Conservation (phyloP, 2,888 invertebrate species). For the Gastracanthus pulcherrimus region DNA sequence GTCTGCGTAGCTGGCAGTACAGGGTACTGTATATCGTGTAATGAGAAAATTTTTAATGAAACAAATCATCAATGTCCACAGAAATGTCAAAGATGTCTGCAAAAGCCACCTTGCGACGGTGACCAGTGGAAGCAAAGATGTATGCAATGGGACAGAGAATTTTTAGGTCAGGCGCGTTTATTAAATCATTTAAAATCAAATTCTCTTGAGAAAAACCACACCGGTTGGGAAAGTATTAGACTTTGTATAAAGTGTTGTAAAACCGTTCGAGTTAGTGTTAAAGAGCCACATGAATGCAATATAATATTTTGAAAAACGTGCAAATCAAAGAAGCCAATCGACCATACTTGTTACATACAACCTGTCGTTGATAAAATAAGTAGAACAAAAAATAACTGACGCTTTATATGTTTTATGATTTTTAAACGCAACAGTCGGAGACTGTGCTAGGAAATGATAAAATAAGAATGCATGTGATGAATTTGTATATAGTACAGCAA, state of each 20-base stretch:
- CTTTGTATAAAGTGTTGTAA: neutral
- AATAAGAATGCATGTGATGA: neutral
- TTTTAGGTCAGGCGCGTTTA: neutral
- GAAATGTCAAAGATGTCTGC: neutral
- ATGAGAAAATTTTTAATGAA: neutral
- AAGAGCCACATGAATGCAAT: neutral
- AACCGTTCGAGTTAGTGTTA: neutral
- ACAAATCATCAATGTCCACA: neutral
- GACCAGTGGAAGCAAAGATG: no score
- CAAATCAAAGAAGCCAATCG: neutral
- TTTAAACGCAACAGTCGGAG: neutral
- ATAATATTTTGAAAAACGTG: neutral
- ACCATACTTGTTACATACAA: neutral
- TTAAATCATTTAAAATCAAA: neutral
- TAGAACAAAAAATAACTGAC: neutral
- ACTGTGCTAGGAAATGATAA: neutral
- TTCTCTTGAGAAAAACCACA: neutral
- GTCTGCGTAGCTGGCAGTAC: neutral
- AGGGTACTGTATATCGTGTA: constrained; percentile 10
- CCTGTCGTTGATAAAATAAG: neutral
- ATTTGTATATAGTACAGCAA: neutral
- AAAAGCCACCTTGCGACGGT: neutral
- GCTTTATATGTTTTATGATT: neutral
- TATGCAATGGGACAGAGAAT: neutral
- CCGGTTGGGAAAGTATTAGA: neutral